A percentile compares a stretch with the other conserved stretches of the same genome.
phyloP scores from a whole-genome alignment of 2,797 vertebrate species.

The Acomys russatus region DNA sequence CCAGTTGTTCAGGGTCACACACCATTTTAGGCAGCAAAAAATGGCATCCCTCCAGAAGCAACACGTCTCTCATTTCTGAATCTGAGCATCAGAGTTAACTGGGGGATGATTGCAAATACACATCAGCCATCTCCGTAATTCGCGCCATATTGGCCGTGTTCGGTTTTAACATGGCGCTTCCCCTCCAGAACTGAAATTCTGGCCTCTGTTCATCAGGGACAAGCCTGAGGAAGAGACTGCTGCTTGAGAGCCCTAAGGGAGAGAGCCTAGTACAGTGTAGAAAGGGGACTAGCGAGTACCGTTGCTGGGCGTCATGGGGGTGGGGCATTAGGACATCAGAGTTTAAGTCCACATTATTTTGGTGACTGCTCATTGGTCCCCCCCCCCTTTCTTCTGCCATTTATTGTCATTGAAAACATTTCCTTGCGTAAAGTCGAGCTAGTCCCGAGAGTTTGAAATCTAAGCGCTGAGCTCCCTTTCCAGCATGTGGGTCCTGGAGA shows the following conservation, averaged over 20 bases:
- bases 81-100: constrained; percentile 3
- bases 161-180: background rate
- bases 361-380: background rate
- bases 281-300: background rate
- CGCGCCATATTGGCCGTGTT: background rate
- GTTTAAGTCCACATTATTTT: background rate
- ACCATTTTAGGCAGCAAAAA: constrained; percentile 4
- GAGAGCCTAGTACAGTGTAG: background rate
- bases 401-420: constrained; percentile 26
- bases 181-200: background rate
- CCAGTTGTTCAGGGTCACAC: background rate
- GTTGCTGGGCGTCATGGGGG: background rate
- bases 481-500: background rate
- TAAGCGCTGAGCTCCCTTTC: background rate
- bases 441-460: constrained; percentile 5
- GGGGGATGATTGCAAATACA: background rate
- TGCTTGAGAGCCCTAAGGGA: background rate
- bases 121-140: background rate
- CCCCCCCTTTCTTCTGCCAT: no score
- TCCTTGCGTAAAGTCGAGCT: background rate
- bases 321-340: background rate
- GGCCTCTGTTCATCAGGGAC: background rate
- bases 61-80: background rate
- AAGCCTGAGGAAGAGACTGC: background rate
- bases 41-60: background rate